Evolutionary conservation across 92 coral and sea anemone genomes (phyloP).

Genomic region (Plumapathes pennacea): DNA sequence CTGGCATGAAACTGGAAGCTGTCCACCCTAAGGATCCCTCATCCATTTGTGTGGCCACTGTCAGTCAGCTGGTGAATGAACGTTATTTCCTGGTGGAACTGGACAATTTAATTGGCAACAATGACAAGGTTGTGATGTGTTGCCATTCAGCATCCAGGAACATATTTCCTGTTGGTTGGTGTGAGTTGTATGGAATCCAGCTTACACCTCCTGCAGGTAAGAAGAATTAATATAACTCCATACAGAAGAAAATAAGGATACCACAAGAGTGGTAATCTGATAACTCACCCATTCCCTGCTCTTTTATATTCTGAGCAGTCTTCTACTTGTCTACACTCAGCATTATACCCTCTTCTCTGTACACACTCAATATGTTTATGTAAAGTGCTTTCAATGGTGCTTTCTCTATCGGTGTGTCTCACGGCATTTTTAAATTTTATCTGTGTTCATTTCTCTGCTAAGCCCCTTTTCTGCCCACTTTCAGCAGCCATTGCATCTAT

Average conservation of each 20-base stretch:
- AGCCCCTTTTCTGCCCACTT: no score
- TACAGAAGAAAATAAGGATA: no score
- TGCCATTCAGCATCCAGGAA: slow-evolving; percentile 70
- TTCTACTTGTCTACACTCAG: no score
- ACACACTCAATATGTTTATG: no score
- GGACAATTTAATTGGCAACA: slow-evolving; percentile 49
- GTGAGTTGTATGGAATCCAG: slow-evolving; percentile 64
- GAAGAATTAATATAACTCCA: no score
- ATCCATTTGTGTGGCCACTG: slow-evolving; percentile 80
- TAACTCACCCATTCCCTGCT: no score
- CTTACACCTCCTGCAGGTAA: slow-evolving; percentile 85
- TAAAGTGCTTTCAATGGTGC: neutral
- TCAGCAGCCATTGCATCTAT: no score
- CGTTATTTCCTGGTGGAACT: slow-evolving; percentile 67
- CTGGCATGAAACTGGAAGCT: slow-evolving; percentile 78
- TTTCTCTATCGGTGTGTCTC: neutral
- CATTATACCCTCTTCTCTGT: no score
- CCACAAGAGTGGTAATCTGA: no score
- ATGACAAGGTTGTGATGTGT: slow-evolving; percentile 51
- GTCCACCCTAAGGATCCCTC: slow-evolving; percentile 83
- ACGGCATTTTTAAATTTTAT: no score
- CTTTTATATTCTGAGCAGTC: no score
- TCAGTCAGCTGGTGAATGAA: slow-evolving; percentile 36
- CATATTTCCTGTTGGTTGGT: slow-evolving; percentile 89
- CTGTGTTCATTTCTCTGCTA: no score